Evolutionary conservation across 53 echinoderm and acorn worm species (phyloP), one percentile per base, ranked within the genome.

Genomic region (Glandiceps talaboti): DNA sequence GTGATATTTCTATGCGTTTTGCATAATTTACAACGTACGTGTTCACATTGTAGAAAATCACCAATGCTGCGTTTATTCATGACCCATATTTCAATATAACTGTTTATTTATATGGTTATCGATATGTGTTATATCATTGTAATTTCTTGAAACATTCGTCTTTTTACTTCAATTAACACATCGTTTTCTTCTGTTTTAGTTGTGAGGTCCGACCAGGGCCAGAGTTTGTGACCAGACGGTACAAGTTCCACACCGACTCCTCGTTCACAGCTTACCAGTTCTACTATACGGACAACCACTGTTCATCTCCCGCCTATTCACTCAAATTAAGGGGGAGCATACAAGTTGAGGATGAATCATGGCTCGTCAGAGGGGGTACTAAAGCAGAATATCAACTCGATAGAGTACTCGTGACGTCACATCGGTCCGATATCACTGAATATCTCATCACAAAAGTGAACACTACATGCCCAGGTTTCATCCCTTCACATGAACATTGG

Each of bases 181-280:
- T n/a, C n/a, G n/a, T n/a, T n/a, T n/a, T n/a, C n/a, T n/a, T n/a
- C n/a, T n/a, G n/a, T n/a, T n/a, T n/a, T 83, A 94, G 95, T 28
- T 94, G 95, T 79, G 95, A 94, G 73, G 92, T 92, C 20, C 82
- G 95, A 25, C 88, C 95, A 6, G 95, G 95, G 1, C 95, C 95
- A 1, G 82, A 90, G 74, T 94, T 88, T 75, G 73, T 94, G 74
- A 86, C 85, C 27, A 84, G 95, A 1, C 90, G 88, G 20, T 94
- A 94, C 90, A 94, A 86, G 86, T 94, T 94, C 86, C 90, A 94
- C 83, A 80, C 83, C 0, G 95, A 92, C 81, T 75, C 82, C 81
- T 82, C 86, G 31, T 94, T 92, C 83, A 89, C 84, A 75, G 84
- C 92, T 30, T 90, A 90, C 72, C 95, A 94, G 85, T 94, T 92